Evolutionary conservation across 1,140 invertebrate species (phyloP), one percentile per base, ranked within the genome.

Genomic region (Bursaphelenchus mucronatus): DNA sequence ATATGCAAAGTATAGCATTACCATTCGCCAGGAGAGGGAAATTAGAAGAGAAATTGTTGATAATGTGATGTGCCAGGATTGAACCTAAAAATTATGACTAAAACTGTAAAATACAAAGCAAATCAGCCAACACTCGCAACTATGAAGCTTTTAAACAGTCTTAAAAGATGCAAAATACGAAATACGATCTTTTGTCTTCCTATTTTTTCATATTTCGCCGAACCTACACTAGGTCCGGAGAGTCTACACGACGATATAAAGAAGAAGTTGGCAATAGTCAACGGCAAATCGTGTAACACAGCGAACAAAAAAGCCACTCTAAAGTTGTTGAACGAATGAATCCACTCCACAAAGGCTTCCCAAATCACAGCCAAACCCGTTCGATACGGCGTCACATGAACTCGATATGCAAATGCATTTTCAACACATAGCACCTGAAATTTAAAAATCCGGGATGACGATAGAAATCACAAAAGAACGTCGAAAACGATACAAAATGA

Each of bases 261-360:
- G 53, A 79, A 79, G 56, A 80, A 79, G 45, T 81, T 79, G 30
- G 68, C 63, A 43, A 80, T 50, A n/a, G 75, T 80, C 66, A 78
- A 71, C 7, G 76, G 76, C 11, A 51, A 61, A 52, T 79, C 78
- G 19, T 81, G 79, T 9, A 79, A 54, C 4, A 68, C 45, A 66
- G 78, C 66, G 43, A 79, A 72, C 13, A 79, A 65, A 46, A 81
- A 79, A 19, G 76, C 66, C 21, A 79, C 72, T 21, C 78, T 66
- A 45, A 79, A 79, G 55, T 81, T 81, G 63, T 79, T 81, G 62
- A 79, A 79, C 11, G 69, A 76, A 53, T 79, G 74, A 39, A 81
- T 54, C 78, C 78, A 79, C 66, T 81, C 78, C 6, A 73, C 45
- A 57, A 77, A 66, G 13, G 67, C 71, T 66, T 78, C 76, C 41